These are phyloP conservation scores for Frankliniella intonsa DNA, from an alignment of 2,888 invertebrate species.

Conservation along the genomic window DNA sequence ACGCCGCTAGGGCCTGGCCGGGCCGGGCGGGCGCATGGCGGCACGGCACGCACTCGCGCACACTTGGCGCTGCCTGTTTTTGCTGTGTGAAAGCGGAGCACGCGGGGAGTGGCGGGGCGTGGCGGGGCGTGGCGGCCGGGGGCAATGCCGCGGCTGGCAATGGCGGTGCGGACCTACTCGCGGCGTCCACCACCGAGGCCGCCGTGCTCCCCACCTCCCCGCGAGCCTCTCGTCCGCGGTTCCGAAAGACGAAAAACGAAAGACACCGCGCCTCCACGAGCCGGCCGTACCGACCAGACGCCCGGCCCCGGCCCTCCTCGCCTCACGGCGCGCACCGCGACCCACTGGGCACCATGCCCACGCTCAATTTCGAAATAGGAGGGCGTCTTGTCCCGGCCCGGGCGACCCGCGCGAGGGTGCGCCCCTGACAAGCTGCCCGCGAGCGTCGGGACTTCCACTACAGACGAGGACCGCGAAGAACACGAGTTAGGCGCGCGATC, in stretches of 20 bases:
- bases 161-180: too few relatives aligned
- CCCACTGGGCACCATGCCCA: conserved; percentile 13
- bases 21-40: not conserved
- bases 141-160: too few relatives aligned
- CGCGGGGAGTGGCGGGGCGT: too few relatives aligned
- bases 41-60: not conserved
- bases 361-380: conserved; percentile 9
- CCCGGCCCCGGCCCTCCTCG: not conserved
- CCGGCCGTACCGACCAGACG: not conserved
- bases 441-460: not conserved
- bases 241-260: not conserved
- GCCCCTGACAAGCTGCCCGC: not conserved
- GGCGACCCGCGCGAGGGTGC: too few relatives aligned
- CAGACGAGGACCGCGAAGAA: not conserved
- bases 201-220: too few relatives aligned
- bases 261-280: not conserved
- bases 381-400: too few relatives aligned
- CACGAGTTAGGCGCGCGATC: not conserved
- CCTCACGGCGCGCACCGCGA: not conserved
- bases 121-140: too few relatives aligned
- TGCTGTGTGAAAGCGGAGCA: conserved; percentile 6
- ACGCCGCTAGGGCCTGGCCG: too few relatives aligned
- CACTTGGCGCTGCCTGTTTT: not conserved
- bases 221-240: too few relatives aligned
- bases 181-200: too few relatives aligned